Evolutionary conservation across 2,113 vertebrate genomes (phyloP).

Genomic region (Percina caprodes): DNA sequence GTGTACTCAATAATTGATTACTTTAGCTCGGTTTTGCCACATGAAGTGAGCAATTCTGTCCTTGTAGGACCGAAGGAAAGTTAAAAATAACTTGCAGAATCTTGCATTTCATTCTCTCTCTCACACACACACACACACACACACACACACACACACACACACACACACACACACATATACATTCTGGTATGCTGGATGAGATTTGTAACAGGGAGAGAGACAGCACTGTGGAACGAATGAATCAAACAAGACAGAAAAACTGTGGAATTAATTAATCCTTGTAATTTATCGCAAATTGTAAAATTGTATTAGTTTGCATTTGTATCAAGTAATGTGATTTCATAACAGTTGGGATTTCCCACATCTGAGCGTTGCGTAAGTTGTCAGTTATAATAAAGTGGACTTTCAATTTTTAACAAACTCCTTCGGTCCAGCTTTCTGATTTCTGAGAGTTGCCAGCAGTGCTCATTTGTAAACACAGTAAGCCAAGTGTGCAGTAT

Average conservation of each 20-base stretch:
- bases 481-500: neutral
- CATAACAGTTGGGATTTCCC: neutral
- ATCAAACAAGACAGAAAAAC: slow-evolving; percentile 30
- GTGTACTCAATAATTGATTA: slow-evolving; percentile 69
- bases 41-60: slow-evolving; percentile 5
- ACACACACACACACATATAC: neutral
- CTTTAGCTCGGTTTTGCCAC: slow-evolving; percentile 43
- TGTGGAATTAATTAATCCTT: slow-evolving; percentile 6
- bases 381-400: neutral
- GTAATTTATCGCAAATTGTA: neutral
- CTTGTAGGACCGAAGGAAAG: slow-evolving; percentile 24
- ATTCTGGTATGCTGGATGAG: neutral
- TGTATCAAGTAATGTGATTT: neutral
- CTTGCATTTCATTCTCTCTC: slow-evolving; percentile 28
- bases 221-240: slow-evolving; percentile 7
- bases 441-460: neutral
- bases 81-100: slow-evolving; percentile 59
- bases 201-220: neutral
- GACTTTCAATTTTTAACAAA: neutral
- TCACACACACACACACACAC: neutral
- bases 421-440: neutral
- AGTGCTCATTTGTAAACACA: neutral
- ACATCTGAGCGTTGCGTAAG: neutral
- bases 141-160: too few species aligned
- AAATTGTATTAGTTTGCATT: neutral